Evolutionary conservation across 2,888 invertebrate species (phyloP).

Genomic region (Xestia xanthographa): DNA sequence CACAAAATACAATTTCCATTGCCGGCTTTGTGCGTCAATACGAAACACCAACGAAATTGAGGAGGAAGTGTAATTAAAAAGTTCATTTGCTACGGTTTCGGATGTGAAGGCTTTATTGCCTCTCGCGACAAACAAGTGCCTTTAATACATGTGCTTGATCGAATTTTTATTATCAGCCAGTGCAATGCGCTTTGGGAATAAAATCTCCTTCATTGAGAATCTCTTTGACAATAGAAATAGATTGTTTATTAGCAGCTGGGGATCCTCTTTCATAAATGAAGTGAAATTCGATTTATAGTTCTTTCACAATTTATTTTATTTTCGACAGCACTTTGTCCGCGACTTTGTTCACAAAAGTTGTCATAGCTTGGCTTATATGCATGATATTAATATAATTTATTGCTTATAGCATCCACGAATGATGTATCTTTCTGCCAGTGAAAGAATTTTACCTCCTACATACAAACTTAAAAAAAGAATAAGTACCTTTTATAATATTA

Average conservation of each 20-base stretch:
- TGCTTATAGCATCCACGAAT: no score
- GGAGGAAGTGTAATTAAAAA: slow-evolving; percentile 78
- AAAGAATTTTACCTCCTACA: no score
- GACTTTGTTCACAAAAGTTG: no score
- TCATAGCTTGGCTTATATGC: no score
- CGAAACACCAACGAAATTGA: slow-evolving; percentile 63
- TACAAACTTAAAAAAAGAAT: no score
- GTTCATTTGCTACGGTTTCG: slow-evolving; percentile 71
- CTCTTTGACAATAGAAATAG: slow-evolving; percentile 31
- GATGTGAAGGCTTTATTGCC: slow-evolving; percentile 68
- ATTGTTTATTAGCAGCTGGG: slow-evolving; percentile 34
- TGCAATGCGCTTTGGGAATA: slow-evolving; percentile 47
- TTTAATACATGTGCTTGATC: slow-evolving; percentile 53
- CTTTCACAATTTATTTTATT: not conserved
- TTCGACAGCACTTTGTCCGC: not conserved
- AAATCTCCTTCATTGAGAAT: slow-evolving; percentile 10
- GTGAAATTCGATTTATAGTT: not conserved
- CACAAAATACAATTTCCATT: slow-evolving; percentile 51
- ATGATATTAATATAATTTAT: no score
- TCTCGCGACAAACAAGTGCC: slow-evolving; percentile 64
- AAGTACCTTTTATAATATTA: no score
- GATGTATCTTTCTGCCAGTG: no score
- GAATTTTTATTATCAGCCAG: slow-evolving; percentile 46
- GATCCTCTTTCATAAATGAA: not conserved
- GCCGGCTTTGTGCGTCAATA: slow-evolving; percentile 46